Evolutionary conservation across 2,888 invertebrate species (phyloP).

Genomic region (Coelopa pilipes): DNA sequence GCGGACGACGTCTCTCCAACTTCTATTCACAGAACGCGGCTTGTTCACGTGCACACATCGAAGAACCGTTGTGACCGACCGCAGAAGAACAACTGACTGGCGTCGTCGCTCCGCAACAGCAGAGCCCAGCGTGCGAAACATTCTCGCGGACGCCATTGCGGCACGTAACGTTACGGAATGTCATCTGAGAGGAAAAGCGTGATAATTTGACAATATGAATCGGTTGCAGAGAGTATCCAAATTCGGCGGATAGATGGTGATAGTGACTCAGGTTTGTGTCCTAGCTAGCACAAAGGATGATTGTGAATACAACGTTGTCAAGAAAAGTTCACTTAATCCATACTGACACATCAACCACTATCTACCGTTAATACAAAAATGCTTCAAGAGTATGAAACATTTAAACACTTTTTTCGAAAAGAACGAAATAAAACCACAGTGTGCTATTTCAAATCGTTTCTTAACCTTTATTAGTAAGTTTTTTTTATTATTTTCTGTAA

Average conservation of each 20-base stretch:
- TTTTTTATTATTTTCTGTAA: not conserved
- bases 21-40: not conserved
- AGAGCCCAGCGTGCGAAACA: not conserved
- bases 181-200: not conserved
- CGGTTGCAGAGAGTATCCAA: not conserved
- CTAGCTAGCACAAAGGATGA: not conserved
- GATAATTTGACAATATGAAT: not conserved
- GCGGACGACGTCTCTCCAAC: not conserved
- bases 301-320: too few relatives aligned
- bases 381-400: too few relatives aligned
- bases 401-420: too few relatives aligned
- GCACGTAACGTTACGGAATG: slow-evolving; percentile 10
- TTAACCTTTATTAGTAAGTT: slow-evolving; percentile 10
- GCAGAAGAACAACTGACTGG: slow-evolving; percentile 21
- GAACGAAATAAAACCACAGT: not conserved
- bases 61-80: not conserved
- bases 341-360: too few relatives aligned
- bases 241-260: not conserved
- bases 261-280: not conserved
- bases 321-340: too few relatives aligned
- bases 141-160: not conserved
- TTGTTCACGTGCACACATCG: too few relatives aligned
- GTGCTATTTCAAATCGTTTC: slow-evolving; percentile 12
- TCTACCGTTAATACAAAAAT: too few relatives aligned
- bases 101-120: not conserved